phyloP scores from a whole-genome alignment of 1,140 invertebrate species.

The Diprion similis region DNA sequence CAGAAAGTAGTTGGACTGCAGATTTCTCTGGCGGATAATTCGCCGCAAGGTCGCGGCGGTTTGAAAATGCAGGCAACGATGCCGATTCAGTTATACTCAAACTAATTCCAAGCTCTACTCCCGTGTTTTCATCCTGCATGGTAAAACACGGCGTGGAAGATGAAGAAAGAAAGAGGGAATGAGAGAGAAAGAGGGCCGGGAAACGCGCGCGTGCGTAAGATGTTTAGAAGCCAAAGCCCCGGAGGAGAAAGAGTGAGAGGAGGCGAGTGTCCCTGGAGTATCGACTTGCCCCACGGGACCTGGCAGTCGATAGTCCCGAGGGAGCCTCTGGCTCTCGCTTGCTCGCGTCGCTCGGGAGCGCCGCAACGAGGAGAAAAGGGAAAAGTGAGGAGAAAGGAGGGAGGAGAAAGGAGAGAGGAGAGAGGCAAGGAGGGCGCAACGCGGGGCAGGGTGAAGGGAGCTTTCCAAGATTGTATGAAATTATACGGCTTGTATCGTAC shows the following conservation, averaged over 20 bases:
- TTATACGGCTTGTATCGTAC: constrained; percentile 48
- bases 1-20: background rate
- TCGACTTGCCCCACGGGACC: constrained; percentile 61
- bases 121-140: background rate
- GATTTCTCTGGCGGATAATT: background rate
- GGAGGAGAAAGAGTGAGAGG: constrained; percentile 42
- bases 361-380: background rate
- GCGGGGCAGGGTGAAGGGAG: constrained; percentile 18
- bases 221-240: constrained; percentile 9
- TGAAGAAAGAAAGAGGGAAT: background rate
- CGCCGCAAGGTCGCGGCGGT: background rate
- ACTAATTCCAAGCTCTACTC: background rate
- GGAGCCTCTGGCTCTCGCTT: constrained; percentile 40
- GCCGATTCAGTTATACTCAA: background rate
- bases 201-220: constrained; percentile 8
- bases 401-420: constrained; percentile 16
- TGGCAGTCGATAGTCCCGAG: constrained; percentile 59
- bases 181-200: constrained; percentile 6
- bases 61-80: constrained; percentile 9
- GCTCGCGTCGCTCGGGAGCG: constrained; percentile 22
- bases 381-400: constrained; percentile 13
- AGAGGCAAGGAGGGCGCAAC: constrained; percentile 5
- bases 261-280: constrained; percentile 58
- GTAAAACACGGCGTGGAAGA: constrained; percentile 18
- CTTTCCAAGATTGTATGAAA: constrained; percentile 50